Evolutionary conservation across 2,113 vertebrate species (phyloP).

Genomic region (Cairina moschata): DNA sequence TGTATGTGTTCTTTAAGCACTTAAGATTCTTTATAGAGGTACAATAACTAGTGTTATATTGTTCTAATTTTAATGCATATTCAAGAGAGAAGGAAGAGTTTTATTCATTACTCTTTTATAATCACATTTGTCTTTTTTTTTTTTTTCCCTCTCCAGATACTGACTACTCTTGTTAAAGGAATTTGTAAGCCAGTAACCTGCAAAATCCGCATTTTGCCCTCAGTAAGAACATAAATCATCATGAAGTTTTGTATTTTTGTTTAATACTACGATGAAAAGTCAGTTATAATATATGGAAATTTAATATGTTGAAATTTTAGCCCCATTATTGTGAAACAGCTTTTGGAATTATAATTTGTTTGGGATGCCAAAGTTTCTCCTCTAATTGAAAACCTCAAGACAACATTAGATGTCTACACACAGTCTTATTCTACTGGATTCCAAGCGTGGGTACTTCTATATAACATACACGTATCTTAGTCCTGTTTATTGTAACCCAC

Average conservation of each 20-base stretch:
- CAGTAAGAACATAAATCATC: slow-evolving; percentile 77
- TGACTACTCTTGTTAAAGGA: slow-evolving; percentile 88
- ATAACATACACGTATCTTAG: not conserved
- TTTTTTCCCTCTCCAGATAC: slow-evolving; percentile 79
- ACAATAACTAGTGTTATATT: not conserved
- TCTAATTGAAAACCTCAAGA: not conserved
- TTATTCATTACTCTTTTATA: not conserved
- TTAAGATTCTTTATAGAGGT: not conserved
- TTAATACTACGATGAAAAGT: not conserved
- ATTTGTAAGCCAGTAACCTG: slow-evolving; percentile 90
- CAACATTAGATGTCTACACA: not conserved
- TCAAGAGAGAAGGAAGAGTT: not conserved
- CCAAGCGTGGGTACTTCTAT: not conserved
- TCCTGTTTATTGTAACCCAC: not conserved
- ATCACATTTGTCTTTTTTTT: not conserved
- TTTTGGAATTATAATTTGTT: not conserved
- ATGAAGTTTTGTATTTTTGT: not conserved
- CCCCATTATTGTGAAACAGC: not conserved
- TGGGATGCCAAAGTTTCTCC: not conserved
- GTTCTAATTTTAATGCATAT: not conserved
- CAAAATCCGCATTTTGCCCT: slow-evolving; percentile 93
- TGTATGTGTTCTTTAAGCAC: not conserved
- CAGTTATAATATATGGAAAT: not conserved
- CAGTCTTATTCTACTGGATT: not conserved
- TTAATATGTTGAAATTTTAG: not conserved